Evolutionary conservation across 2,797 vertebrate genomes (phyloP).

Genomic region (Platyrinchus mystaceus): DNA sequence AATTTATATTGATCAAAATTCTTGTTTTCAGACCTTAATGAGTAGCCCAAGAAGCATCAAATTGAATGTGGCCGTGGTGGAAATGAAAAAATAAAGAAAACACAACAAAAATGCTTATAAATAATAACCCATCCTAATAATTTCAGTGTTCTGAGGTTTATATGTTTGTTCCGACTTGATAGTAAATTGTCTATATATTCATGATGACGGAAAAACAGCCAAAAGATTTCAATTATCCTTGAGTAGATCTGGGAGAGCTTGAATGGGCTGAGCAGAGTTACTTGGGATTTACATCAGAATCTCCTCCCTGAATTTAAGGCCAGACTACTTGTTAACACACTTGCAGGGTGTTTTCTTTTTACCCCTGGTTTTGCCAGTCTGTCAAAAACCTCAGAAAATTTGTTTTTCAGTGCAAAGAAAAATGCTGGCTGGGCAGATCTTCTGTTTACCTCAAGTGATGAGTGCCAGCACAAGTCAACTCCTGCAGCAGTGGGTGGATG

Average conservation of each 20-base stretch:
- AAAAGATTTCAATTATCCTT: not conserved
- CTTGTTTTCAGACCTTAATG: not conserved
- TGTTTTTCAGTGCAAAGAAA: not conserved
- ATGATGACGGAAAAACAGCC: not conserved
- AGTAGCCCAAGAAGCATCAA: not conserved
- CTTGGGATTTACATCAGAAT: not conserved
- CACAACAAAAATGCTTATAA: not conserved
- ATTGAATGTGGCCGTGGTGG: not conserved
- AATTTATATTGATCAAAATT: not conserved
- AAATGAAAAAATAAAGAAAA: not conserved
- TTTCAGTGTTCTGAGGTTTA: not conserved
- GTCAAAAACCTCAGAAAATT: not conserved
- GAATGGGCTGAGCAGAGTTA: not conserved
- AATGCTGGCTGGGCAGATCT: not conserved
- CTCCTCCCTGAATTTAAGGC: not conserved
- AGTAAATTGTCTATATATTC: not conserved
- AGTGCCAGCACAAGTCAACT: not conserved
- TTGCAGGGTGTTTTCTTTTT: not conserved
- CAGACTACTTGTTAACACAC: not conserved
- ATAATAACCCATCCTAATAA: not conserved
- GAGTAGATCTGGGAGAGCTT: not conserved
- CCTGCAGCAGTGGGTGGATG: accelerated
- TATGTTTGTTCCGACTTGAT: not conserved
- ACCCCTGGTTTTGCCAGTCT: not conserved
- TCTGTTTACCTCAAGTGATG: not conserved